Base-by-base conservation (phyloP, 2,888 invertebrate genomes). In the Heliconius cydno region DNA sequence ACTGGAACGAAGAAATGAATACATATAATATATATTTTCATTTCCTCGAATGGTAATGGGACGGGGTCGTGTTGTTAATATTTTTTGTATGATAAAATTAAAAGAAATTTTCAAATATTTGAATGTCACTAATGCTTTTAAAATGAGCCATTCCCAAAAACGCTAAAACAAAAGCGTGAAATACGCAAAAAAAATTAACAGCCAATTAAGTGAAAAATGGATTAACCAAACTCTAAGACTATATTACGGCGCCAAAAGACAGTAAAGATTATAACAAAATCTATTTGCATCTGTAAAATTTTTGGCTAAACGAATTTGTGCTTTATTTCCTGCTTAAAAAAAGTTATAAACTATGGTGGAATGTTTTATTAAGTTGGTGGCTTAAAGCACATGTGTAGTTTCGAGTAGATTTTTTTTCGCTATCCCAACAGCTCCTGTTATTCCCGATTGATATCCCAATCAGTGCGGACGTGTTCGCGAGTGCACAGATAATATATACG, bases 391-490 rank as follows among this genome's bases (percentile, higher is more conserved):
- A 86, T 85, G 84, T 86, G 85, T 83, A 84, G 86, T 87, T 91
- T 89, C 88, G 19, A 90, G 88, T 87, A 86, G 84, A 86, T 87
- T 87, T 89, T 90, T 72, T 90, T 90, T 88, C 87, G 87, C 86
- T 86, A 89, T 90, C 90, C 91, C 88, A 88, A 86, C 86, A 85
- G 86, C 87, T 89, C 88, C 89, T 88, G 87, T 90, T 93, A 94
- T 91, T 94, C 90, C 91, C 86, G 87, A 86, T 86, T 85, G 84
- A 85, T 87, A 85, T 87, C 85, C 87, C 86, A 87, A 86, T 85
- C 85, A 82, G 90, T 86, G 85, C 85, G 87, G 92, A 90, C 88
- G 92, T 89, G 88, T 84, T 86, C 81, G 82, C 81, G 83, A 81
- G 84, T 85, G 83, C 72, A 81, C 80, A 83, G 81, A 83, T 84